Percentiles rank a stretch among this genome's conserved stretches.
Conservation (phyloP, 2,113 vertebrate species). For the Sceloporus undulatus region DNA sequence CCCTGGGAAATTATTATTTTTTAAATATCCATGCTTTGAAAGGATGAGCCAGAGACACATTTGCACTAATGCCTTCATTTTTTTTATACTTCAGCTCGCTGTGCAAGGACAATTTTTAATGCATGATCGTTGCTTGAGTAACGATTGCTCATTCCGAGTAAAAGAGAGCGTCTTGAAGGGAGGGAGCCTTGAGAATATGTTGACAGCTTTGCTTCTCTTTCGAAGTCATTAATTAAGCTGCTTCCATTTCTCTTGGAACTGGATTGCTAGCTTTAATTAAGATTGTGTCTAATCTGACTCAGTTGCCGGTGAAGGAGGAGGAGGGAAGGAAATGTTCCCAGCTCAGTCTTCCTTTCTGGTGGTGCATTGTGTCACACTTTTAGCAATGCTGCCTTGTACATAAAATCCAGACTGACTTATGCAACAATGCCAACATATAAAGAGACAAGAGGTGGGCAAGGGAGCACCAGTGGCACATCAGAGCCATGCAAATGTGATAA, state of each 20-base stretch:
- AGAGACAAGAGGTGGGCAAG: background rate
- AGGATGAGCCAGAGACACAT: background rate
- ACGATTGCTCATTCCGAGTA: background rate
- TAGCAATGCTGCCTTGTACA: too few species aligned
- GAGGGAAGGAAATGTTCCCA: background rate
- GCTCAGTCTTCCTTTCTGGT: too few species aligned
- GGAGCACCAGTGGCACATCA: background rate
- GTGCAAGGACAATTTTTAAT: background rate
- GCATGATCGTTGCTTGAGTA: slow-evolving; percentile 6
- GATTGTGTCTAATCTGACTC: background rate
- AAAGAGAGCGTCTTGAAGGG: background rate
- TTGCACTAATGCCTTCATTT: background rate
- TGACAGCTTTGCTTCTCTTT: background rate
- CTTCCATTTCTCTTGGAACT: slow-evolving; percentile 7
- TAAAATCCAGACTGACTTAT: background rate
- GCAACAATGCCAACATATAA: background rate
- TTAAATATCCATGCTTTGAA: background rate
- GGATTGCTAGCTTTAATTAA: background rate
- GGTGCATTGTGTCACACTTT: too few species aligned
- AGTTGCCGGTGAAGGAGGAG: background rate
- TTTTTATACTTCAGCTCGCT: background rate
- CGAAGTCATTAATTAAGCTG: slow-evolving; percentile 13
- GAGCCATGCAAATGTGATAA: background rate
- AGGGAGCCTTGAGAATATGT: background rate
- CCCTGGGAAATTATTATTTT: background rate